Base-by-base conservation (phyloP, 2,797 vertebrate species). In the Malurus splendens region DNA sequence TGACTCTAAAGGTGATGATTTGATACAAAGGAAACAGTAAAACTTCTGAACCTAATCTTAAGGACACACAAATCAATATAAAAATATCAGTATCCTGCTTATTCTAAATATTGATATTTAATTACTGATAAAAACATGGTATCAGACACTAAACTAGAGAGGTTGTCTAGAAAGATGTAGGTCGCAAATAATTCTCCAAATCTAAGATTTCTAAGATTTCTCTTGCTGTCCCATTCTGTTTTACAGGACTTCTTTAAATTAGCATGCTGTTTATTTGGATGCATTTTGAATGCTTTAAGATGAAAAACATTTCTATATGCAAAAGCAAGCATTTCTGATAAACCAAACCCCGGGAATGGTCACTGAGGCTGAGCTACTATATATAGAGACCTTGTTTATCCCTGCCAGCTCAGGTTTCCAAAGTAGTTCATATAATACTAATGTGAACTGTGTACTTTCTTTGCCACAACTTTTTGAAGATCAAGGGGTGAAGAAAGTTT, bases 1-100 rank as follows among this genome's bases (percentile, higher is more conserved):
- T 82, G 77, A 44, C 91, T 92, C 51, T 78, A 74, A 18, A 82
- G 75, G 56, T 77, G 52, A 82, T 67, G 77, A 65, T 90, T 82
- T 62, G 62, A 82, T 74, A 42, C 44, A 32, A 70, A 82, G 62
- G 8, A 56, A 79, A 27, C 15, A 52, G 51, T 59, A 65, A 86
- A 89, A 57, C 38, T 78, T 91, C 42, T 45, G 22, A 87, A 42
- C 12, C 3, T 41, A 59, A 59, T 64, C 87, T 52, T 66, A 77
- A 85, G 78, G 82, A 62, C 50, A 18, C 27, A 4, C 8, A 12
- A 70, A 44, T 50, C 42, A 24, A 6, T 62, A 3, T 32, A 57
- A 33, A 38, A 55, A 24, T 52, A 41, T 10, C 2, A 0, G 36
- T 28, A 56, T 72, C 74, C 42, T 32, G 39, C 33, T 80, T 68